Base-by-base conservation (phyloP, 2,797 vertebrate species). In the Peromyscus melanophrys region DNA sequence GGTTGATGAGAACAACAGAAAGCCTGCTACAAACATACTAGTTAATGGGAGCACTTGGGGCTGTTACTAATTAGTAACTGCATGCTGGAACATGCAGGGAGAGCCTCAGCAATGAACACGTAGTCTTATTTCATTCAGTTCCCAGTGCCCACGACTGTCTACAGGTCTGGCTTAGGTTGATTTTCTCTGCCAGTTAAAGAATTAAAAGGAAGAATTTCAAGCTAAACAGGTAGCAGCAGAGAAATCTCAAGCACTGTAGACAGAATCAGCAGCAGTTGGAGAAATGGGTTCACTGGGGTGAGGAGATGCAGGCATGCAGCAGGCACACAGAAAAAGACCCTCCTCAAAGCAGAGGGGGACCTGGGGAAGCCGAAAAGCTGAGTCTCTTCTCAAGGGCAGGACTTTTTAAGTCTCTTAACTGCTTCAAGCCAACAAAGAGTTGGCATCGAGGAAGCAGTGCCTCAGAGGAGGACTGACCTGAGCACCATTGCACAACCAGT, bases 1-100 rank as follows among this genome's bases (percentile, higher is more conserved):
- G 29, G 29, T 93, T 82, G 49, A 46, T 55, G 49, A 94, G 81
- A 77, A 49, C 40, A 89, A n/a, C 43, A 88, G 34, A 71, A 86
- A 40, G 31, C 61, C 61, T 76, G 21, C 37, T 81, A 61, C 40
- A 43, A 85, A 12, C 31, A 34, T 29, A 25, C 31, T 25, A 80
- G 57, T 73, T 78, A 49, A 25, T 34, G 65, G 63, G 17, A 27
- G 61, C 12, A 12, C 27, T 57, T 55, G 75, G 75, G 87, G 46
- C 23, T 63, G 21, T 55, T 88, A 29, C 43, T 83, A 65, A 57
- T 59, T 71, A 92, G 81, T 29, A 92, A 10, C 31, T 75, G 25
- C 16, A 0, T 61, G 80, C 63, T 46, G 55, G 49, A 89, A 34
- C 73, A 21, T 1, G 13, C 34, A 65, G 71, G n/a, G 78, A 37